phyloP scores from a whole-genome alignment of 2,113 vertebrate genomes.

The Eurypyga helias region DNA sequence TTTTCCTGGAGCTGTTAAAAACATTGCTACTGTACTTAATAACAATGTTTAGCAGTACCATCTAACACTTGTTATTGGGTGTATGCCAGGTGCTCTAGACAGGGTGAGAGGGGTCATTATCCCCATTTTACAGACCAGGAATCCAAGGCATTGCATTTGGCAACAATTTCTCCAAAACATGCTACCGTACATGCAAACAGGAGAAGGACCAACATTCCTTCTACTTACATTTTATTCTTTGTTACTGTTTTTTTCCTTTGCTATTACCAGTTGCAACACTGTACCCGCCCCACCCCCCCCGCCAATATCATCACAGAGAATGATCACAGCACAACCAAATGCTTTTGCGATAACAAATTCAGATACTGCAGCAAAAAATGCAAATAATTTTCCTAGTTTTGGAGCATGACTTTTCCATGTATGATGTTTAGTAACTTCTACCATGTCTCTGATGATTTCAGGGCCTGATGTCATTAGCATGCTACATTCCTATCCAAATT shows the following conservation, averaged over 20 bases:
- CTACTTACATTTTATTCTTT: not conserved
- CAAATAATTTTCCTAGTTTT: not conserved
- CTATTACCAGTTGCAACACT: not conserved
- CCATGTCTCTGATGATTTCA: not conserved
- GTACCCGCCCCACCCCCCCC: too few species aligned
- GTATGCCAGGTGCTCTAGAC: not conserved
- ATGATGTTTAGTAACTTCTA: conserved; percentile 10
- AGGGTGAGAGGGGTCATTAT: not conserved
- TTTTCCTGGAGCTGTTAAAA: conserved; percentile 20
- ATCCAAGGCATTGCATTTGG: not conserved
- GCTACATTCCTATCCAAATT: not conserved
- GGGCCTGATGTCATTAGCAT: not conserved
- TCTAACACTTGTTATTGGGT: not conserved
- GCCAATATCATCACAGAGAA: not conserved
- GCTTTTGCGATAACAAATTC: not conserved
- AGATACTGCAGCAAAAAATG: not conserved
- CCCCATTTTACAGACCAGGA: not conserved
- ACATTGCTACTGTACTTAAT: not conserved
- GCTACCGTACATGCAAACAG: rapidly evolving
- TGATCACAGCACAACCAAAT: not conserved
- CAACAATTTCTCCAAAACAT: not conserved
- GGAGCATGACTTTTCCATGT: not conserved
- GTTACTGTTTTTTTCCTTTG: not conserved
- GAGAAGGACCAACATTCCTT: not conserved
- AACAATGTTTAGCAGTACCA: not conserved